Evolutionary conservation across 64 coral and sea anemone species (phyloP).

Genomic region (Platygyra sinensis): DNA sequence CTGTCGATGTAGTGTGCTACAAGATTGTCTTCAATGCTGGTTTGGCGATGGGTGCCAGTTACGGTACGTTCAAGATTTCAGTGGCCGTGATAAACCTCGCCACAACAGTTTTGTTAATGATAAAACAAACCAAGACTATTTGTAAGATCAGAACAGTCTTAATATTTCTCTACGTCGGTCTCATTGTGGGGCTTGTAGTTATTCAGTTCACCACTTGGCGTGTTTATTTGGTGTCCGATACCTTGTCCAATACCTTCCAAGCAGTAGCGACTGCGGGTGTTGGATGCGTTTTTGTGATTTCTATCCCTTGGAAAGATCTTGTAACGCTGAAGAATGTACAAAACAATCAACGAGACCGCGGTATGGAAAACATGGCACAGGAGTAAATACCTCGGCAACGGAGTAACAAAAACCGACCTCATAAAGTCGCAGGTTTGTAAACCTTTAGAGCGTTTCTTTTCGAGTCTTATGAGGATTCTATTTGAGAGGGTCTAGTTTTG

Average conservation of each 20-base stretch:
- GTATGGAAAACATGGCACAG: too few relatives aligned
- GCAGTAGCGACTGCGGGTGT: too few relatives aligned
- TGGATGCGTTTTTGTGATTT: background rate
- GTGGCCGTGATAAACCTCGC: background rate
- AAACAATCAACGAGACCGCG: too few relatives aligned
- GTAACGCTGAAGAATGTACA: background rate
- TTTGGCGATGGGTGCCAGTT: slow-evolving; percentile 3
- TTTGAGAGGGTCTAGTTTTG: too few relatives aligned
- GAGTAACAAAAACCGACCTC: too few relatives aligned
- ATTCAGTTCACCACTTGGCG: background rate
- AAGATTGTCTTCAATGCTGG: slow-evolving; percentile 31
- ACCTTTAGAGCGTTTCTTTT: too few relatives aligned
- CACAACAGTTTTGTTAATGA: background rate
- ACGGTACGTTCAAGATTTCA: slow-evolving; percentile 15
- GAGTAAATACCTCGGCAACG: too few relatives aligned
- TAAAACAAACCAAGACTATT: background rate
- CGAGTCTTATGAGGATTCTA: too few relatives aligned
- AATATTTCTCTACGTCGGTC: background rate
- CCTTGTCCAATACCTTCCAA: background rate
- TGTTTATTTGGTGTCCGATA: background rate
- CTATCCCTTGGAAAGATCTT: background rate
- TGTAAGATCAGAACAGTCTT: background rate
- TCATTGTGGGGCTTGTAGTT: background rate
- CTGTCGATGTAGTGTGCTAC: background rate
- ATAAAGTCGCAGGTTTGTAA: too few relatives aligned